Percentiles rank a stretch among this genome's conserved stretches.
These are phyloP conservation scores for Rhopalosiphum padi DNA, from an alignment of 1,140 invertebrate species.

Conservation along the genomic window DNA sequence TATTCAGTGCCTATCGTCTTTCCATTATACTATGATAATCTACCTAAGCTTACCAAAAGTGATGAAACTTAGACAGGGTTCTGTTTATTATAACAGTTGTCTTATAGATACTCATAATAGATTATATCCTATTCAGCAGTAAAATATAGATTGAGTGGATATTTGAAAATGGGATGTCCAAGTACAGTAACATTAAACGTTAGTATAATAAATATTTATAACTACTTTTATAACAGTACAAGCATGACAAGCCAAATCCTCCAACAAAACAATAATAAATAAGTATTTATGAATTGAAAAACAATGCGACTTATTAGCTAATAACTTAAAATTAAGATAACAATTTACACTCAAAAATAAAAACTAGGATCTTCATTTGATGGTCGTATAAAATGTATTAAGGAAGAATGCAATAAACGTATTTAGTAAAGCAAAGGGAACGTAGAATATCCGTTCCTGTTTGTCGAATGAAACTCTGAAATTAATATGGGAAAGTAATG, in stretches of 20 bases:
- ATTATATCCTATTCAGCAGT: background rate
- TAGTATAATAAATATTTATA: no score
- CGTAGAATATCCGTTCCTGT: background rate
- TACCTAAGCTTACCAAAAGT: no score
- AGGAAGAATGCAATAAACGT: background rate
- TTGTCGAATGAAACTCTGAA: background rate
- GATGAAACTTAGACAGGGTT: background rate
- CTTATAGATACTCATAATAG: background rate
- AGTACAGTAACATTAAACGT: background rate
- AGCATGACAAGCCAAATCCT: fast-evolving
- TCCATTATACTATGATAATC: no score
- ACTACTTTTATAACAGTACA: background rate
- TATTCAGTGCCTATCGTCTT: no score
- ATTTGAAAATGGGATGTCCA: background rate
- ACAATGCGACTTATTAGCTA: background rate
- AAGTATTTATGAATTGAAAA: background rate
- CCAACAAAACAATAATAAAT: background rate
- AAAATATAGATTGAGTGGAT: background rate
- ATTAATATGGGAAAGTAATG: background rate
- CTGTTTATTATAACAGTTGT: background rate
- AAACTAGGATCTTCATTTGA: background rate
- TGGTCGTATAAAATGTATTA: background rate
- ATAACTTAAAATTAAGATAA: background rate
- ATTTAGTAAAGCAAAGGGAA: background rate
- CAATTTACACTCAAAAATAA: background rate